A percentile compares a stretch with the other conserved stretches of the same genome.
These are phyloP conservation scores for Berghia stephanieae DNA, from an alignment of 1,140 invertebrate species.

Conservation along the genomic window DNA sequence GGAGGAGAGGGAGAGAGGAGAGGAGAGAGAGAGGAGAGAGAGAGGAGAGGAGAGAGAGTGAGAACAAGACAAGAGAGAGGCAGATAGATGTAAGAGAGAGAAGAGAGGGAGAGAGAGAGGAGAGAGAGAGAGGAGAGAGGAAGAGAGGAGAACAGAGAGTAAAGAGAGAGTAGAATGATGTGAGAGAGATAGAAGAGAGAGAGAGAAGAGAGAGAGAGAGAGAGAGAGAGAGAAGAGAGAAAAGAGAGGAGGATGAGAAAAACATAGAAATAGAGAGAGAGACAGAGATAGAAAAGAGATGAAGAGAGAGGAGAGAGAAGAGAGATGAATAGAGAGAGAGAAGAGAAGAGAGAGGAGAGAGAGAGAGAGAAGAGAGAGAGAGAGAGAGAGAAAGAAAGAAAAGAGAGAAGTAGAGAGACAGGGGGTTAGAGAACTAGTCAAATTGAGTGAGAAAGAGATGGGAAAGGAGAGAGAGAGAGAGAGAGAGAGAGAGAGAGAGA, in stretches of 20 bases:
- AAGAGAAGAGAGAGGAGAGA: too few relatives aligned
- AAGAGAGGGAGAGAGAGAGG: constrained; percentile 14
- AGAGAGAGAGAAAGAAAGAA: constrained; percentile 2
- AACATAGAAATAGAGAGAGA: too few relatives aligned
- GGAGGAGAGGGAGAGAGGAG: background rate
- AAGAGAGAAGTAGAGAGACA: background rate
- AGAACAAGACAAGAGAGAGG: background rate
- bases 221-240: too few relatives aligned
- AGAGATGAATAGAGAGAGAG: too few relatives aligned
- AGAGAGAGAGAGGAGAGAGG: background rate
- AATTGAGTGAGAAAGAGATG: background rate
- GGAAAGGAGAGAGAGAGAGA: background rate
- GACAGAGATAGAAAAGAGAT: too few relatives aligned
- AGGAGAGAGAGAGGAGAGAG: background rate
- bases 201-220: background rate
- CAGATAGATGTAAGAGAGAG: background rate
- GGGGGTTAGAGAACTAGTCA: background rate
- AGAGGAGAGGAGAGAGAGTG: background rate
- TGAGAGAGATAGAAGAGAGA: background rate
- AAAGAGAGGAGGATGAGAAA: too few relatives aligned
- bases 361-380: background rate
- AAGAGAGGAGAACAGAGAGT: background rate
- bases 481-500: background rate
- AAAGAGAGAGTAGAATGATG: background rate
- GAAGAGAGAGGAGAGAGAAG: too few relatives aligned